phyloP scores from a whole-genome alignment of 2,888 invertebrate genomes.

The Cephonodes hylas region DNA sequence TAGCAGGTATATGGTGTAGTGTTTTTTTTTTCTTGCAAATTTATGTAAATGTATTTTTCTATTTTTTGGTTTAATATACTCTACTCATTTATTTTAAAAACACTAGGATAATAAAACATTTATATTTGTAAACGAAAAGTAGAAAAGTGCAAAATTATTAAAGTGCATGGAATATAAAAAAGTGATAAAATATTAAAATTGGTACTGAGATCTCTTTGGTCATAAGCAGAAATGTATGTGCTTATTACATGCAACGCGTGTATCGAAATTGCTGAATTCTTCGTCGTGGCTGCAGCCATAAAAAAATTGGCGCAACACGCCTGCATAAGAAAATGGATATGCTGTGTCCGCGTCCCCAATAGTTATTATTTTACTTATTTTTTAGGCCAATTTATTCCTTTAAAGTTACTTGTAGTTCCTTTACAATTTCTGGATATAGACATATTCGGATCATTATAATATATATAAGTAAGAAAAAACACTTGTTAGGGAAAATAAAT shows the following conservation, averaged over 20 bases:
- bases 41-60: neutral
- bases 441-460: too few species aligned
- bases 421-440: too few species aligned
- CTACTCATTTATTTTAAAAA: neutral
- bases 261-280: neutral
- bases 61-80: neutral
- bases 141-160: neutral
- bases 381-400: neutral
- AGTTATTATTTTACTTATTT: neutral
- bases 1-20: neutral
- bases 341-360: neutral
- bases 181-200: neutral
- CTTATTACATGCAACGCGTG: neutral
- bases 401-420: too few species aligned
- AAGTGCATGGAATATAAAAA: conserved; percentile 19
- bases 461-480: too few species aligned
- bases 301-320: neutral
- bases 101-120: neutral
- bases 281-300: neutral
- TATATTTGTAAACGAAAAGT: neutral
- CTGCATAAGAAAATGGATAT: neutral
- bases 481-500: too few species aligned
- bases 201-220: neutral
- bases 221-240: neutral
- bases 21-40: neutral